A percentile compares a stretch with the other conserved stretches of the same genome.
These are phyloP conservation scores for Melipona quadrifasciata DNA, from an alignment of 1,140 invertebrate species.

Conservation along the genomic window DNA sequence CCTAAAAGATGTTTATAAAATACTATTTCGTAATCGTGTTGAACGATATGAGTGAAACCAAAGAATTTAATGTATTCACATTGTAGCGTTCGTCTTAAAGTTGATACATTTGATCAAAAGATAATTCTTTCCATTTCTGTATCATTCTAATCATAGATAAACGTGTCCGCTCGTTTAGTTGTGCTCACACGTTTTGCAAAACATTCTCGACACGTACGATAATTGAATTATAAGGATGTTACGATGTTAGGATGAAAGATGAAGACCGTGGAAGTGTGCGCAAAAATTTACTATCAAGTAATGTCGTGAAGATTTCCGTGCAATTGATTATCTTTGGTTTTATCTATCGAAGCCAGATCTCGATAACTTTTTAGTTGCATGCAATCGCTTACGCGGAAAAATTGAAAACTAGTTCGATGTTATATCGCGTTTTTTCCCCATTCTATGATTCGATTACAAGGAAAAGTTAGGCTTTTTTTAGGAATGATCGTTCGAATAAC, in stretches of 20 bases:
- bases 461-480: constrained; percentile 3
- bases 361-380: not conserved
- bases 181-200: constrained; percentile 8
- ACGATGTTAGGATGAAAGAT: not conserved
- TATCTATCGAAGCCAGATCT: constrained; percentile 32
- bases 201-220: not conserved
- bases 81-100: not conserved
- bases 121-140: constrained; percentile 9
- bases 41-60: not conserved
- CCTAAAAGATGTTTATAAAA: not conserved
- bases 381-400: not conserved
- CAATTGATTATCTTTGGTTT: constrained; percentile 22
- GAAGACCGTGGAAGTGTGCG: not conserved
- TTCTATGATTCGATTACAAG: constrained; percentile 3
- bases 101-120: not conserved
- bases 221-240: constrained; percentile 23
- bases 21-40: not conserved
- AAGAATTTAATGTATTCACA: not conserved
- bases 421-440: constrained; percentile 24
- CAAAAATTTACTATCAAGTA: not conserved
- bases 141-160: constrained; percentile 22
- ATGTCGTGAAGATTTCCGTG: constrained; percentile 22
- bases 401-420: not conserved
- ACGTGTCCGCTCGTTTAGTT: not conserved
- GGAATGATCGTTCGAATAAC: not conserved